Conservation (phyloP, 1,140 invertebrate species). For the Sipha flava region DNA sequence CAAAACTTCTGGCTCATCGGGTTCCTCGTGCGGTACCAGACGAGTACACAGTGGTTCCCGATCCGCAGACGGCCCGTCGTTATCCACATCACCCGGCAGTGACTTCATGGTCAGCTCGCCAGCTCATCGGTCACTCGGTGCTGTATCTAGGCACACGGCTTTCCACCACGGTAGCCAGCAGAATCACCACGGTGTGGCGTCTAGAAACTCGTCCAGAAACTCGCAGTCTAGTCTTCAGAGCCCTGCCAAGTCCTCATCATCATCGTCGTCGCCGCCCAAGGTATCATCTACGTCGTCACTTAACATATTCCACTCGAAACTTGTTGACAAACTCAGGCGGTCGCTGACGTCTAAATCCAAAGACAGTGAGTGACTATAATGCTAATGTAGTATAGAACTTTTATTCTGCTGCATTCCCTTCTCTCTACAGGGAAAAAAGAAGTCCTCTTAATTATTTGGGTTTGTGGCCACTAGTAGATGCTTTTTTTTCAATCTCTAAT, state of each 20-base stretch:
- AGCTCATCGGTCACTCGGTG: conserved; percentile 50
- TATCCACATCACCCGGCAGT: conserved; percentile 62
- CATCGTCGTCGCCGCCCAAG: conserved; percentile 52
- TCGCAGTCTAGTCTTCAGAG: conserved; percentile 52
- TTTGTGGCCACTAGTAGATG: no score
- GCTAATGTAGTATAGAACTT: no score
- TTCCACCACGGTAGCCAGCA: conserved; percentile 47
- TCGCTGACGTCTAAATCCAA: conserved; percentile 55
- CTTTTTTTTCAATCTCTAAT: background rate
- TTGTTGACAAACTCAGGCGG: conserved; percentile 73
- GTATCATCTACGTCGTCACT: conserved; percentile 53
- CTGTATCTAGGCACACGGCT: conserved; percentile 48
- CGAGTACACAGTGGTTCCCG: conserved; percentile 72
- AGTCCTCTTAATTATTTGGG: no score
- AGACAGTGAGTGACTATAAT: background rate
- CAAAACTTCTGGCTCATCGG: conserved; percentile 49
- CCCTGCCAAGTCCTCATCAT: conserved; percentile 49
- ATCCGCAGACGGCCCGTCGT: conserved; percentile 58
- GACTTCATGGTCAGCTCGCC: conserved; percentile 50
- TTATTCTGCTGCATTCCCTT: no score
- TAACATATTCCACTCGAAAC: conserved; percentile 74
- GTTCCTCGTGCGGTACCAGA: conserved; percentile 45
- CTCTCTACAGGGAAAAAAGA: no score
- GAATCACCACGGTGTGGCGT: conserved; percentile 50
- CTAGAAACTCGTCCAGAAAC: conserved; percentile 49